Conservation (phyloP, 2,888 invertebrate genomes). For the Diogma glabrata region DNA sequence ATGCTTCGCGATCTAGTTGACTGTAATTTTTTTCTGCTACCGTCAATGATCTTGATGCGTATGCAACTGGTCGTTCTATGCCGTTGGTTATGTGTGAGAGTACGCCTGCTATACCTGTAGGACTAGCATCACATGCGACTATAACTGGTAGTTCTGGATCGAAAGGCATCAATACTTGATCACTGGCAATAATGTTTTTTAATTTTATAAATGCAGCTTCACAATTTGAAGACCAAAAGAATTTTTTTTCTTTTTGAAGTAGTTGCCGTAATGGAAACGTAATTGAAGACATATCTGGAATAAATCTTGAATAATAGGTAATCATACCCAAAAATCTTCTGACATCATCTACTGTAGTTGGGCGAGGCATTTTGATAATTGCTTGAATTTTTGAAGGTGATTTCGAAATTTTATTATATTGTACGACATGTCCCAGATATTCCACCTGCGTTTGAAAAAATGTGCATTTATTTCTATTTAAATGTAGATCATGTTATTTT, state of each 20-base stretch:
- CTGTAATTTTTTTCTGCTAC: constrained; percentile 17
- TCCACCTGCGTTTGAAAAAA: no score
- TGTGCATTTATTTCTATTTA: no score
- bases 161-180: no score
- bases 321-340: constrained; percentile 17
- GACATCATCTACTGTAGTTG: constrained; percentile 14
- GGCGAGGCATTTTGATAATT: constrained; percentile 15
- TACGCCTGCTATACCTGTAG: constrained; percentile 15
- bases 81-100: constrained; percentile 13
- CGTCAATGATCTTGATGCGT: constrained; percentile 14
- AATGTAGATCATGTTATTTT: no score
- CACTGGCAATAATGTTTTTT: not conserved
- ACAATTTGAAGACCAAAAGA: constrained; percentile 16
- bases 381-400: no score
- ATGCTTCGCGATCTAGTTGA: constrained; percentile 14
- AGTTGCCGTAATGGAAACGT: no score
- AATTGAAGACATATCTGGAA: no score
- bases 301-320: constrained; percentile 17
- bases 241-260: no score
- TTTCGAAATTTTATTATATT: no score
- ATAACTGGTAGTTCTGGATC: not conserved
- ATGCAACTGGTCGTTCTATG: no score
- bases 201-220: constrained; percentile 11
- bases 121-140: constrained; percentile 17
- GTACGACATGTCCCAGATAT: no score